Conservation (phyloP, 2,797 vertebrate genomes). For the Nyctibius grandis region DNA sequence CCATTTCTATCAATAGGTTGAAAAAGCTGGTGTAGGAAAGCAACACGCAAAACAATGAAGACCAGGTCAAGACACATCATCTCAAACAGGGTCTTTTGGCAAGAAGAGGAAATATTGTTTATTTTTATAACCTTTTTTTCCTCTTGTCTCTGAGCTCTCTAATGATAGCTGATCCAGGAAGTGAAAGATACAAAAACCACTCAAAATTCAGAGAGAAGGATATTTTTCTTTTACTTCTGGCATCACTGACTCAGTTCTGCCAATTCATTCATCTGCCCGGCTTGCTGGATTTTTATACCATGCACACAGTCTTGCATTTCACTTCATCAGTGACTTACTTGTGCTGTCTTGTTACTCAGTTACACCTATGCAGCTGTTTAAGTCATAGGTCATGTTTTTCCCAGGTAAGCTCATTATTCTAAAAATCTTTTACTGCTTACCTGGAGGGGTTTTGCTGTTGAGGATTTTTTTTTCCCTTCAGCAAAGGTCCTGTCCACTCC, state of each 20-base stretch:
- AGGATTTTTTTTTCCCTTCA: neutral
- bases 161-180: neutral
- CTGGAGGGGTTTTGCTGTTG: neutral
- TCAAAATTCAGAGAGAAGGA: neutral
- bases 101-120: neutral
- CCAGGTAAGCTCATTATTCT: conserved; percentile 5
- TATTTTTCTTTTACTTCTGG: neutral
- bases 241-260: neutral
- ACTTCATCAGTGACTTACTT: neutral
- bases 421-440: neutral
- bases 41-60: neutral
- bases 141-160: neutral
- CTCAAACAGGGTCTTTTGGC: neutral
- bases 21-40: neutral
- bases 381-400: conserved; percentile 11
- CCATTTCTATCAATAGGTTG: neutral
- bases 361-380: neutral
- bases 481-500: neutral
- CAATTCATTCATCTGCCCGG: neutral
- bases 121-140: neutral
- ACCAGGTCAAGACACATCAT: neutral
- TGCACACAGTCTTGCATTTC: neutral
- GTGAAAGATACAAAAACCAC: neutral
- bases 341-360: neutral
- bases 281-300: neutral